A percentile compares a stretch with the other conserved stretches of the same genome.
phyloP scores from a whole-genome alignment of 2,113 vertebrate species.

The Taxidea taxus region DNA sequence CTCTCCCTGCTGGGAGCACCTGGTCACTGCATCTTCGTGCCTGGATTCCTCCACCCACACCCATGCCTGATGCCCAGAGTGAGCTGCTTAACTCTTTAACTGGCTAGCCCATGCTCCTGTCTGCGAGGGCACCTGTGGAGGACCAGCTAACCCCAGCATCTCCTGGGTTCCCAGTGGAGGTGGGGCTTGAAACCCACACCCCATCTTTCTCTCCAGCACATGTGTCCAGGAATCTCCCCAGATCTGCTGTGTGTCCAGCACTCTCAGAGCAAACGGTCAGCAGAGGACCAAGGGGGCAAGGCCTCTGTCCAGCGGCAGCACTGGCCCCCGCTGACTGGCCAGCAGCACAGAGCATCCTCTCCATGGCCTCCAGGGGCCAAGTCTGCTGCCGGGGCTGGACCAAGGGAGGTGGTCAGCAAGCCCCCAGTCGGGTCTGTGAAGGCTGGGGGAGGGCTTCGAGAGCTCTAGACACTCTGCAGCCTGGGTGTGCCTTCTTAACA shows the following conservation, averaged over 20 bases:
- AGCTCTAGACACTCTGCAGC: not conserved
- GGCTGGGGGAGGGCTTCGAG: not conserved
- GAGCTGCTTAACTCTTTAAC: not conserved
- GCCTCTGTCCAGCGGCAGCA: not conserved
- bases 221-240: not conserved
- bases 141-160: not conserved
- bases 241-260: not conserved
- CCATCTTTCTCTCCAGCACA: not conserved
- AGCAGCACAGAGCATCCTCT: not conserved
- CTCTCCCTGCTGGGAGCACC: not conserved
- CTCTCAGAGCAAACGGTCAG: not conserved
- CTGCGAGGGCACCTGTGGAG: not conserved
- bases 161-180: not conserved
- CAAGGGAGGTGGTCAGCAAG: not conserved
- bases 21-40: too few species aligned
- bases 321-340: not conserved
- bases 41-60: not conserved
- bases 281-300: not conserved
- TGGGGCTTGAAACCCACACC: not conserved
- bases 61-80: rapidly evolving
- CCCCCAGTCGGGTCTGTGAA: not conserved
- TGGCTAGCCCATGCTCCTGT: not conserved
- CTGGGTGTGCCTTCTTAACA: not conserved
- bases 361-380: not conserved
- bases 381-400: not conserved